Conservation (phyloP, 1,140 invertebrate genomes). For the Zophobas atratus region DNA sequence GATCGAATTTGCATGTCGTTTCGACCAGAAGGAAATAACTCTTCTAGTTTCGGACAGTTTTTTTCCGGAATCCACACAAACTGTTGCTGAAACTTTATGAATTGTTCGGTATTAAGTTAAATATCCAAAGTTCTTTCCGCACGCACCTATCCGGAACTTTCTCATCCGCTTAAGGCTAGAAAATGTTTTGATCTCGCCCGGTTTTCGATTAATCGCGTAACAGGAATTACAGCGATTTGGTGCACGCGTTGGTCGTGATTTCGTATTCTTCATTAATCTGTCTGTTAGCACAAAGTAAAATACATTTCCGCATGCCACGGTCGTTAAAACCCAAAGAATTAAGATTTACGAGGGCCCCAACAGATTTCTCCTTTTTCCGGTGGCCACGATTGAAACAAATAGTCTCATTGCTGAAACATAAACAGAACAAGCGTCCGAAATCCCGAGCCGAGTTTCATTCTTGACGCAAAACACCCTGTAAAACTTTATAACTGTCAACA, state of each 20-base stretch:
- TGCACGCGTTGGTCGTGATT: too few relatives aligned
- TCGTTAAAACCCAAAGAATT: too few relatives aligned
- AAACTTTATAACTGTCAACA: not conserved
- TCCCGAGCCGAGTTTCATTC: not conserved
- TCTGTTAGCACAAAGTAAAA: too few relatives aligned
- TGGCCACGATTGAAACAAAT: too few relatives aligned
- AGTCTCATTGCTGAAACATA: too few relatives aligned
- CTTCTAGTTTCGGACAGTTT: not conserved
- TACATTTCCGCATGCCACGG: too few relatives aligned
- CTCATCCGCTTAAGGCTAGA: constrained; percentile 9
- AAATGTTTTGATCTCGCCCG: constrained; percentile 5
- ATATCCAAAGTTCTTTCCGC: constrained; percentile 29
- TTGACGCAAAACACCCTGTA: not conserved
- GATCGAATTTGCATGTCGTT: not conserved
- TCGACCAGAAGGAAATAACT: not conserved
- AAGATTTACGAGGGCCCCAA: too few relatives aligned
- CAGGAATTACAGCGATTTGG: too few relatives aligned
- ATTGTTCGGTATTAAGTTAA: constrained; percentile 30
- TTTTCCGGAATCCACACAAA: constrained; percentile 18
- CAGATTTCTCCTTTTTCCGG: too few relatives aligned
- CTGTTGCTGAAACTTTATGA: constrained; percentile 41
- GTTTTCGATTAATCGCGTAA: not conserved
- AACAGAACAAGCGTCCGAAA: too few relatives aligned
- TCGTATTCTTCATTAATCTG: too few relatives aligned
- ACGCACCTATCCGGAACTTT: constrained; percentile 35